Evolutionary conservation across 2,888 invertebrate genomes (phyloP).

Genomic region (Machimus rusticus): DNA sequence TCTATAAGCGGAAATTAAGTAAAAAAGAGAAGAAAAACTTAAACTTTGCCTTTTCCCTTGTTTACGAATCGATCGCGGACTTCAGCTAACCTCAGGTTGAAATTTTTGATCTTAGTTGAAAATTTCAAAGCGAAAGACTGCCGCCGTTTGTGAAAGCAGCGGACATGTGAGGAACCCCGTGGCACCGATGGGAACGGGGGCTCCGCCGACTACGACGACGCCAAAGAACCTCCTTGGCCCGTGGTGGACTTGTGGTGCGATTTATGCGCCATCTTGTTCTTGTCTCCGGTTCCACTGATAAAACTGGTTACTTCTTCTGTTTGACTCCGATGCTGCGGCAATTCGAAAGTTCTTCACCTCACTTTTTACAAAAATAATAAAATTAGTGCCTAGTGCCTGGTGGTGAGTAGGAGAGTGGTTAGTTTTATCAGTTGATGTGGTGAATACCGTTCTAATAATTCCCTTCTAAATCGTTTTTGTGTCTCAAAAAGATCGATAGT

Average conservation of each 20-base stretch:
- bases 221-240: conserved; percentile 11
- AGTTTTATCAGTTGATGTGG: not conserved
- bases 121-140: not conserved
- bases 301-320: conserved; percentile 17
- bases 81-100: not conserved
- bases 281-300: not conserved
- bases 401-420: not conserved
- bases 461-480: conserved; percentile 12
- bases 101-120: not conserved
- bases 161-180: not conserved
- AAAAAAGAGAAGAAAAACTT: not conserved
- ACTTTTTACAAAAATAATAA: not conserved
- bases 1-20: not conserved
- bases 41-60: not conserved
- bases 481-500: not conserved
- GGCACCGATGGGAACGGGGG: not conserved
- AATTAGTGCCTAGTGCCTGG: conserved; percentile 6
- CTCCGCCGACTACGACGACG: not conserved
- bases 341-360: conserved; percentile 4
- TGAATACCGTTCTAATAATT: not conserved
- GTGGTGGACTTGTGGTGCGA: conserved; percentile 12
- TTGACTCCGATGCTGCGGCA: not conserved
- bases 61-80: conserved; percentile 1
- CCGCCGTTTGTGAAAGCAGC: not conserved
- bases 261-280: conserved; percentile 30